Percentiles rank a stretch among this genome's conserved stretches.
Evolutionary conservation across 2,113 vertebrate species (phyloP).

Genomic region (Phylloscopus whistleri): DNA sequence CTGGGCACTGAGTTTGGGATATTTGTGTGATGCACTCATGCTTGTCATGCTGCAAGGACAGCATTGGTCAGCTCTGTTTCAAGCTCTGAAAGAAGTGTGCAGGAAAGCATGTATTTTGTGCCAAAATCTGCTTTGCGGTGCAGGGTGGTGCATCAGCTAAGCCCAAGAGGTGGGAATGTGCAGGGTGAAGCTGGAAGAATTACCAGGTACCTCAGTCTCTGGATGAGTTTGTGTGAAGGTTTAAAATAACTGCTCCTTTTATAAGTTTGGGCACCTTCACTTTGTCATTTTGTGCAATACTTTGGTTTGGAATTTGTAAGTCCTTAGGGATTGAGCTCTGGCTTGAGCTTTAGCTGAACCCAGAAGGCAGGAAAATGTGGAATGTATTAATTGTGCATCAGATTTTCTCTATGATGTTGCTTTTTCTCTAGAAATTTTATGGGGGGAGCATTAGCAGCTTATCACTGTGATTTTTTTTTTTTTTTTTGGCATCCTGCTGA

Average conservation of each 20-base stretch:
- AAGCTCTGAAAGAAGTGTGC: neutral
- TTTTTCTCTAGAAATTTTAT: neutral
- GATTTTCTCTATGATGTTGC: neutral
- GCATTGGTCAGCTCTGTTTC: neutral
- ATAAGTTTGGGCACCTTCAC: neutral
- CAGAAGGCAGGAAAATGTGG: neutral
- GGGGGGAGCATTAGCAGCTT: neutral
- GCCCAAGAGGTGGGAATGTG: neutral
- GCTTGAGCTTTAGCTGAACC: neutral
- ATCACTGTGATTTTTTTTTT: neutral
- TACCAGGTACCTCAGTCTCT: neutral
- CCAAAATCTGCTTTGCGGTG: neutral
- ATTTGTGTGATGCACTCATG: accelerated
- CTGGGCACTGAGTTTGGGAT: neutral
- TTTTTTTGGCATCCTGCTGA: neutral
- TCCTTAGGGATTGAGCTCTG: neutral
- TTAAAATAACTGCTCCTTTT: neutral
- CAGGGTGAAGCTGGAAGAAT: neutral
- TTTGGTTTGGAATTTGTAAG: neutral
- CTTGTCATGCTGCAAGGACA: neutral
- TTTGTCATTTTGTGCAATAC: neutral
- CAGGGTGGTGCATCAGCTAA: neutral
- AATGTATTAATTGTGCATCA: neutral
- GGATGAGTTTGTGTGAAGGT: neutral
- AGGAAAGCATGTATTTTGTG: neutral